A percentile compares a stretch with the other conserved stretches of the same genome.
Conservation (phyloP, 2,888 invertebrate species). For the Apodemia hepburni region DNA sequence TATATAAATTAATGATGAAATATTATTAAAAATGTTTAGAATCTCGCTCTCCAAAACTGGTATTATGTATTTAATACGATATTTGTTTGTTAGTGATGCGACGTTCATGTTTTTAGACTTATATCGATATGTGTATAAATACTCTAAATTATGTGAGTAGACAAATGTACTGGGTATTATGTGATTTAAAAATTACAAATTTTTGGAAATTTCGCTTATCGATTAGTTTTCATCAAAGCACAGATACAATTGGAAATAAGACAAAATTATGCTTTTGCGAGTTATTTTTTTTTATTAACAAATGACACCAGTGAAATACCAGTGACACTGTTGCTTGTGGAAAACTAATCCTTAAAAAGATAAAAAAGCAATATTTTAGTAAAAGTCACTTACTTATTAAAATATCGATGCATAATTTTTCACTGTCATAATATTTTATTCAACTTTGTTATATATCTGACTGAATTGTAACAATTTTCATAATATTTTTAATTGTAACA, state of each 20-base stretch:
- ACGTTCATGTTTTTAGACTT: constrained; percentile 70
- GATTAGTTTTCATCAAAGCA: constrained; percentile 45
- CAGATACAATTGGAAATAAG: constrained; percentile 23
- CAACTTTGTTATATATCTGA: constrained; percentile 3
- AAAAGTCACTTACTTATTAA: constrained; percentile 29
- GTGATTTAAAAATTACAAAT: constrained; percentile 50
- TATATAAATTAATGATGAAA: constrained; percentile 60
- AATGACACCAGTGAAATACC: constrained; percentile 12
- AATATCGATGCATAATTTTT: constrained; percentile 35
- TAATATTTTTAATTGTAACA: constrained; percentile 1
- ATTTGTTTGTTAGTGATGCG: constrained; percentile 59
- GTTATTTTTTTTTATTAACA: constrained; percentile 13
- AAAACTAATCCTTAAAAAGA: constrained; percentile 43
- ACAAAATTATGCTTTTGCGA: constrained; percentile 16
- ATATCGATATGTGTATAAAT: constrained; percentile 65
- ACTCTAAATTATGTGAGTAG: constrained; percentile 69
- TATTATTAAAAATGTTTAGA: constrained; percentile 69
- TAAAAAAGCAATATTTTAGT: constrained; percentile 32
- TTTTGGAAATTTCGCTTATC: constrained; percentile 35
- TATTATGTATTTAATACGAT: constrained; percentile 66
- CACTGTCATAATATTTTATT: constrained; percentile 11
- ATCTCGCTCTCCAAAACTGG: constrained; percentile 73
- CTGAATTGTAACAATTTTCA: constrained; percentile 1
- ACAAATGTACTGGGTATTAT: constrained; percentile 59
- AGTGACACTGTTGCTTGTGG: constrained; percentile 36